A percentile compares a stretch with the other conserved stretches of the same genome.
Evolutionary conservation across 2,888 invertebrate genomes (phyloP).

Genomic region (Stratiomys singularior): DNA sequence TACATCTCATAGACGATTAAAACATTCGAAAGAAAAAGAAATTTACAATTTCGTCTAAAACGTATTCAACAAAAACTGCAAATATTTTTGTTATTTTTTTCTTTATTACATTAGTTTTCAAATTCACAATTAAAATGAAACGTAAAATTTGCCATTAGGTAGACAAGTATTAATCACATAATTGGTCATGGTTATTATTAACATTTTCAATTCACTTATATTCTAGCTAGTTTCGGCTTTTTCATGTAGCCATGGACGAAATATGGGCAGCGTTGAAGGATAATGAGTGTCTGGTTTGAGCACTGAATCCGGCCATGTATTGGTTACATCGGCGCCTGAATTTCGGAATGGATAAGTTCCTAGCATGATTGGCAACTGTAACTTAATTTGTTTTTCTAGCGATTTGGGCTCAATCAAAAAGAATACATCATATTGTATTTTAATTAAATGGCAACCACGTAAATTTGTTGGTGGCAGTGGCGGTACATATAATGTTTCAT

Average conservation of each 20-base stretch:
- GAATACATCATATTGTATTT: conserved; percentile 92
- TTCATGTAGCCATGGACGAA: conserved; percentile 89
- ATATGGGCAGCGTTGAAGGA: conserved; percentile 90
- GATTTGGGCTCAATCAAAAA: conserved; percentile 92
- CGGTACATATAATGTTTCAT: conserved; percentile 90
- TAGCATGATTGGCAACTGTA: conserved; percentile 90
- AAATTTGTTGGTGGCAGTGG: conserved; percentile 94
- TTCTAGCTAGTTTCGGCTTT: conserved; percentile 59
- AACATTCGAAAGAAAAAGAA: no score
- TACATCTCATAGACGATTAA: background rate
- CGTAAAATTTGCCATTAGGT: no score
- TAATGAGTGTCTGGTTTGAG: conserved; percentile 89
- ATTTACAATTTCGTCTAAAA: no score
- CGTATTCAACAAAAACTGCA: background rate
- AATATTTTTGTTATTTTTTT: no score
- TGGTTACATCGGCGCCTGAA: conserved; percentile 71
- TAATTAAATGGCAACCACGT: conserved; percentile 92
- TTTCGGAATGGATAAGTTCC: conserved; percentile 89
- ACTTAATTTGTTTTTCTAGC: conserved; percentile 89
- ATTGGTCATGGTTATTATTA: no score
- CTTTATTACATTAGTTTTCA: background rate
- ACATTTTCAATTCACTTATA: no score
- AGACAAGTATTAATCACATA: no score
- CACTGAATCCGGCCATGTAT: conserved; percentile 69
- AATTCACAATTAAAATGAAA: background rate